These are phyloP conservation scores for Pedionomus torquatus DNA, from an alignment of 2,113 vertebrate genomes.

Conservation along the genomic window DNA sequence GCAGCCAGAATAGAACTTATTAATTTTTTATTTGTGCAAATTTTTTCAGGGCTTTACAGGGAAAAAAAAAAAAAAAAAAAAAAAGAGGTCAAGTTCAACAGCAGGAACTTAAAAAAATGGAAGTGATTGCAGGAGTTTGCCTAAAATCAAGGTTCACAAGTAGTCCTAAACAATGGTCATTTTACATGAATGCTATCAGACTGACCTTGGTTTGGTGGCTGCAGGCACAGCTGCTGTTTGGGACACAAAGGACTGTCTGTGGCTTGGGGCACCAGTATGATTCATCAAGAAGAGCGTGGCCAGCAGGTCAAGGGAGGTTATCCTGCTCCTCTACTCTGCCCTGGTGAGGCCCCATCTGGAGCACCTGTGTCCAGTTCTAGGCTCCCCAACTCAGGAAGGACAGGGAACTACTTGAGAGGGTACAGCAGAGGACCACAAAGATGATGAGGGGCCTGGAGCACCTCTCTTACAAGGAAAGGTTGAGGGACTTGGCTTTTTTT, in stretches of 20 bases:
- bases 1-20: background rate
- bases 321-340: too few species aligned
- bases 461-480: too few species aligned
- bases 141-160: background rate
- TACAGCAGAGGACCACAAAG: too few species aligned
- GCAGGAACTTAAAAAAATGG: background rate
- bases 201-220: background rate
- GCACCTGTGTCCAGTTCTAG: too few species aligned
- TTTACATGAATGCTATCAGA: background rate
- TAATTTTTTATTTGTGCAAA: background rate
- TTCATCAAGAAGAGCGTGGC: background rate
- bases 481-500: too few species aligned
- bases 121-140: background rate
- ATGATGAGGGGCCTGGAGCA: too few species aligned
- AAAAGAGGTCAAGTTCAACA: rapidly evolving
- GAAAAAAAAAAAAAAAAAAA: too few species aligned
- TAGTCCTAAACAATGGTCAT: rapidly evolving
- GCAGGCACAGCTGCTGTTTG: background rate
- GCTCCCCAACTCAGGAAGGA: too few species aligned
- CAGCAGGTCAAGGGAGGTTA: too few species aligned
- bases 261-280: background rate
- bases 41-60: background rate
- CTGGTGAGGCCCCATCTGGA: too few species aligned
- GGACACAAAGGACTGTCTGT: background rate
- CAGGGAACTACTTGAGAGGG: too few species aligned